Evolutionary conservation across 2,797 vertebrate species (phyloP).

Genomic region (Pantherophis vulpinus): DNA sequence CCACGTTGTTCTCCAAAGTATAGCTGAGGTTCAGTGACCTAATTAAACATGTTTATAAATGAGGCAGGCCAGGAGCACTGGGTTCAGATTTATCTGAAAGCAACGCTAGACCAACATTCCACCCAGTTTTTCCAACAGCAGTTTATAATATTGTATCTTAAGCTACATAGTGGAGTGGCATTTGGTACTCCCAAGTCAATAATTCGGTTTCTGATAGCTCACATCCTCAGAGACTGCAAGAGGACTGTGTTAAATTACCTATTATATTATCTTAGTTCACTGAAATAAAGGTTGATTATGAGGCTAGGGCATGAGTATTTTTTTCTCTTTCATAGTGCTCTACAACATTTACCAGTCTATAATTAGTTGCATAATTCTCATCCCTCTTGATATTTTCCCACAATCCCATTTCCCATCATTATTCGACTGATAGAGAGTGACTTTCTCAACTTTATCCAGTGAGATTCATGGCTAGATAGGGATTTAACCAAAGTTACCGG

Average conservation of each 20-base stretch:
- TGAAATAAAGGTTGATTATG: not conserved
- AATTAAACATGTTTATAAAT: not conserved
- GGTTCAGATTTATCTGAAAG: not conserved
- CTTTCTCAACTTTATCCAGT: not conserved
- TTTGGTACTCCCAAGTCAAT: not conserved
- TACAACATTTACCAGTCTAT: not conserved
- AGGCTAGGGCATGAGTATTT: not conserved
- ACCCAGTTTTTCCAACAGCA: not conserved
- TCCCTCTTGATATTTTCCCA: not conserved
- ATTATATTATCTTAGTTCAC: constrained; percentile 5
- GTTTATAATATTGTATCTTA: not conserved
- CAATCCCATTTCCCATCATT: not conserved
- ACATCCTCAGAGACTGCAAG: not conserved
- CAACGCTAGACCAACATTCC: not conserved
- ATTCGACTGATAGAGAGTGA: not conserved
- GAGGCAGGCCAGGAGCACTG: not conserved
- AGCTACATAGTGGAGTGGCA: not conserved
- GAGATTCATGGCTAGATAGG: not conserved
- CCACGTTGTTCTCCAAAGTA: not conserved
- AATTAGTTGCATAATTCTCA: not conserved
- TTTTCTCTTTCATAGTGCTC: not conserved
- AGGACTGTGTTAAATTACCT: not conserved
- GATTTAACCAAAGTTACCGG: not conserved
- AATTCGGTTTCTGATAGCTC: not conserved
- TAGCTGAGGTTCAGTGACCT: not conserved